phyloP scores from a whole-genome alignment of 2,797 vertebrate genomes.

The Cyprinella venusta region DNA sequence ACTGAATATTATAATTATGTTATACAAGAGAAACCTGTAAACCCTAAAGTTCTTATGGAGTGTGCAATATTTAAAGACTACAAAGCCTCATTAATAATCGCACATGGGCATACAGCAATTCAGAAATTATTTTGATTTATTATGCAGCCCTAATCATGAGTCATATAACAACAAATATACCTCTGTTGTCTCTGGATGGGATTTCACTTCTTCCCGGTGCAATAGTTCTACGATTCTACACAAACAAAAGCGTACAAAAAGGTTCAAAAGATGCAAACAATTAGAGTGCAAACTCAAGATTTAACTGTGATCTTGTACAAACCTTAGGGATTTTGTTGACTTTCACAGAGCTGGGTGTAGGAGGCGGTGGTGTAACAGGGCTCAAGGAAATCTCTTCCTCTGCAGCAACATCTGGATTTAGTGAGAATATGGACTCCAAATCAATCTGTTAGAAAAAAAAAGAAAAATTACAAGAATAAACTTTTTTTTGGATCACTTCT shows the following conservation, averaged over 20 bases:
- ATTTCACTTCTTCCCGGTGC: constrained; percentile 86
- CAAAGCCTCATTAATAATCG: constrained; percentile 8
- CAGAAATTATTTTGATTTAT: background rate
- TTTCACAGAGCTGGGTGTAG: constrained; percentile 83
- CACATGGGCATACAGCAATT: background rate
- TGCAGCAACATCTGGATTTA: constrained; percentile 91
- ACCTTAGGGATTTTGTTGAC: constrained; percentile 96
- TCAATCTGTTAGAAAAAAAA: constrained; percentile 82
- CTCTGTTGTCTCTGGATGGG: constrained; percentile 93
- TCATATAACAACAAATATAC: constrained; percentile 71
- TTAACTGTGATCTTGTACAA: constrained; percentile 60
- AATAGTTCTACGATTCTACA: constrained; percentile 90
- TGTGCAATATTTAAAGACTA: background rate
- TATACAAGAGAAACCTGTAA: background rate
- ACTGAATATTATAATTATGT: background rate
- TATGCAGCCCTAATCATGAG: background rate
- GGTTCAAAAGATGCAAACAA: background rate
- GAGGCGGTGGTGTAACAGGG: constrained; percentile 88
- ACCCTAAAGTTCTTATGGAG: background rate
- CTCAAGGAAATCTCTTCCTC: constrained; percentile 91
- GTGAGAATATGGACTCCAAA: constrained; percentile 95
- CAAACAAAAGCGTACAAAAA: constrained; percentile 30
- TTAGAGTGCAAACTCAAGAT: constrained; percentile 1
- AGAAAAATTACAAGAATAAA: background rate
- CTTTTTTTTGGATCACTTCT: background rate